Evolutionary conservation across 2,113 vertebrate genomes (phyloP), one percentile per base, ranked within the genome.

Genomic region (Burhinus bistriatus): DNA sequence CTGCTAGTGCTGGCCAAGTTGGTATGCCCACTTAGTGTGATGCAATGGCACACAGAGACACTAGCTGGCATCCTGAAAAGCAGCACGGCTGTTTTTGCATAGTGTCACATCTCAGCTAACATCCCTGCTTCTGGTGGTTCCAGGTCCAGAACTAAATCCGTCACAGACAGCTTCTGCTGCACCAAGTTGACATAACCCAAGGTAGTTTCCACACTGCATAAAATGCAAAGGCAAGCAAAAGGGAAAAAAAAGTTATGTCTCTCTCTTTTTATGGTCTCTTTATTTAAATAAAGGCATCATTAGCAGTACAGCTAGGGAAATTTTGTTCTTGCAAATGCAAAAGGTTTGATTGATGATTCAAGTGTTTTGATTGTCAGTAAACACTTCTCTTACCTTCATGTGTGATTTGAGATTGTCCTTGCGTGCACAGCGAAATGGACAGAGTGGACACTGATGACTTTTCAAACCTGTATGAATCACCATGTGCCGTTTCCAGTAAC

Each of bases 391-490:
- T 98, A 99, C 99, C 99, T 99, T 99, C 99, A 99, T 99, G 97
- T 99, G 99, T 97, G 99, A 99, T 98, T 99, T 99, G 95, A 99
- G 99, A 99, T 99, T 99, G 99, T 99, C 99, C 99, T 99, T 99
- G 98, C 99, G 99, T 97, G 99, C 99, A 97, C 99, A 99, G 90
- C 99, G 99, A 98, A 99, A 99, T 26, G 99, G 99, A 97, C 99
- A 99, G 94, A 99, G 98, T 0, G 99, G 99, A 97, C 99, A 99
- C 98, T 99, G 99, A 97, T 99, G 99, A 97, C 99, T 99, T 98
- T 99, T 99, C 97, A 99, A 98, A 97, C 99, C 99, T 47, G 99
- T 99, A 97, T 99, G 99, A 97, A 99, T 99, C 98, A 99, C 99
- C 99, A 99, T 99, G 97, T 99, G 99, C 95, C 99, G 98, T 97